Base-by-base conservation (phyloP, 2,888 invertebrate genomes). In the Melanostoma scalare region DNA sequence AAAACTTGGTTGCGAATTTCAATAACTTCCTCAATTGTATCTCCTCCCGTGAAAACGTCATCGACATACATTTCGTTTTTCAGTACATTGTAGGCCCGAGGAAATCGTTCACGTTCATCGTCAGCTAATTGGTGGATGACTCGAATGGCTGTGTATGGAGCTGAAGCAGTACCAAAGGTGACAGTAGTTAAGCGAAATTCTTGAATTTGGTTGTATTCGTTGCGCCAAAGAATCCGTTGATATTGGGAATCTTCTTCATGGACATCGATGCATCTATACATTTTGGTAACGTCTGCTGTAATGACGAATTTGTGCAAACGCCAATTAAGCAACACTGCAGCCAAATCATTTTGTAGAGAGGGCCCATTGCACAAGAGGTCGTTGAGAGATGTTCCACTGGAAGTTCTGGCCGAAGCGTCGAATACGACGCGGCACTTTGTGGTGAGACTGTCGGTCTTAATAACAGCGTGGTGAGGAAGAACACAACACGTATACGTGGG, bases 381-480 rank as follows among this genome's bases (percentile, higher is more conserved):
- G 30, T 74, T 74, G 2, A 75, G 69, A 4, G 80, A 80, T n/a
- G 20, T 10, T 30, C 63, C 74, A 9, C 53, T 55, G 4, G 69
- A 65, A 3, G 80, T 69, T 35, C 9, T 56, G 20, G 35, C 38
- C 4, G 80, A 80, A 6, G 74, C 61, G 36, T 80, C 75, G 40
- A 67, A 79, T 0, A 78, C 78, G 6, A 61, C 61, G 4, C 75
- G 74, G 42, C 61, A 85, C 58, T 85, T 81, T 0, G 85, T 85
- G 3, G 79, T 81, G 6, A 77, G 53, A 38, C 81, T 86, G 30
- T 73, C 73, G 0, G 77, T 55, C 55, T 81, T 80, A 0, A 78
- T 55, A 2, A 85, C 80, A 1, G 82, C 76, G 52, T 86, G 85
- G 40, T 86, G 81, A 33, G 86, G 58, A 38, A 86, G 53, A 38